Percentiles rank a stretch among this genome's conserved stretches.
These are phyloP conservation scores for Zaprionus capensis DNA, from an alignment of 1,140 invertebrate genomes.

Conservation along the genomic window DNA sequence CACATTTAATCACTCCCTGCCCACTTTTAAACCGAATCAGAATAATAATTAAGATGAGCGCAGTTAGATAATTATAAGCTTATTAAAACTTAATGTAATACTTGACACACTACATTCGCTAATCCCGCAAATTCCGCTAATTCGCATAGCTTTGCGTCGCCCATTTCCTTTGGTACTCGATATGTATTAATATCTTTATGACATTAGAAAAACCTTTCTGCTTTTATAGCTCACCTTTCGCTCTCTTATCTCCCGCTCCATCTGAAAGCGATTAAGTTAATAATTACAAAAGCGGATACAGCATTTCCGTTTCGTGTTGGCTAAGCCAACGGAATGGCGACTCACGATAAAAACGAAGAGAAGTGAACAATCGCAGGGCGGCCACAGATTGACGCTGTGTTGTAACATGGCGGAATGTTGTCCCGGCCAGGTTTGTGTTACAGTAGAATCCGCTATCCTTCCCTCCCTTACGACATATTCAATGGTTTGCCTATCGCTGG, in stretches of 20 bases:
- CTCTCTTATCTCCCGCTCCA: neutral
- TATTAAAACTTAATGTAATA: neutral
- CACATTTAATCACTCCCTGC: neutral
- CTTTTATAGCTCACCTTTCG: neutral
- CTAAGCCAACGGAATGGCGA: slow-evolving; percentile 6
- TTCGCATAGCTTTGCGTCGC: slow-evolving; percentile 1
- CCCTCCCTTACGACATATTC: neutral
- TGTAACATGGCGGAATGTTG: slow-evolving; percentile 30
- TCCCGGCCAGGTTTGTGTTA: slow-evolving; percentile 35
- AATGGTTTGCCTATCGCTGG: neutral
- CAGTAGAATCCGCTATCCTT: neutral
- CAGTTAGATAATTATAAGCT: neutral
- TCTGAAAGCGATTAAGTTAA: slow-evolving; percentile 9
- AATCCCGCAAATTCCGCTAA: neutral
- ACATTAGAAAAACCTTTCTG: neutral
- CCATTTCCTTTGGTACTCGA: neutral
- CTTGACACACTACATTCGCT: neutral
- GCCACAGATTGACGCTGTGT: slow-evolving; percentile 48
- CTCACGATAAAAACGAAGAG: slow-evolving; percentile 1
- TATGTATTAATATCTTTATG: neutral
- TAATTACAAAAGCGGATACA: slow-evolving; percentile 3
- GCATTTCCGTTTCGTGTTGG: neutral
- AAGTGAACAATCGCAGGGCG: slow-evolving; percentile 15
- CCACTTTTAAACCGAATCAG: neutral
- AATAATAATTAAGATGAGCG: neutral